Percentiles rank a stretch among this genome's conserved stretches.
Evolutionary conservation across 1,140 invertebrate genomes (phyloP).

Genomic region (Trialeurodes vaporariorum): DNA sequence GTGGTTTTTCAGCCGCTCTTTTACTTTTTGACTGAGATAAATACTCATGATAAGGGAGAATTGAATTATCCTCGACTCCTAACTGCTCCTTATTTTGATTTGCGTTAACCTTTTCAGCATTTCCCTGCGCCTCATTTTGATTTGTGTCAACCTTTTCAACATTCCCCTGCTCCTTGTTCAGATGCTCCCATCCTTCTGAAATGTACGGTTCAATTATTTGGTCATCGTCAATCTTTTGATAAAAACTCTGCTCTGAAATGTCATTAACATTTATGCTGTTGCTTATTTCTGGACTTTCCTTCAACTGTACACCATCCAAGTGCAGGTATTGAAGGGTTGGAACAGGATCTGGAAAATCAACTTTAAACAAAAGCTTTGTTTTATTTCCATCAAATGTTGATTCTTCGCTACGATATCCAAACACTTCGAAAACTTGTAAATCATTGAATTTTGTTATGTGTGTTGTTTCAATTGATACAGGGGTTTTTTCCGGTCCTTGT

Average conservation of each 20-base stretch:
- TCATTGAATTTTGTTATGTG: neutral
- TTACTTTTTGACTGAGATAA: neutral
- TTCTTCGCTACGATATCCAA: neutral
- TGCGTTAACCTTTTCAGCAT: neutral
- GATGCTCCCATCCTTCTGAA: too few relatives aligned
- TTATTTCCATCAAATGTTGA: neutral
- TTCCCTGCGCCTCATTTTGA: neutral
- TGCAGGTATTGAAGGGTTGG: conserved; percentile 11
- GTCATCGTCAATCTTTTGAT: neutral
- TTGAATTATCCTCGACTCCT: neutral
- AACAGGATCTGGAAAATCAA: neutral
- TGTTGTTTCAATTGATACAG: neutral
- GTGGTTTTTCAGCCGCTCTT: neutral
- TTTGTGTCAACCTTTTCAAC: neutral
- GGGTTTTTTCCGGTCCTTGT: neutral
- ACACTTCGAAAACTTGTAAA: neutral
- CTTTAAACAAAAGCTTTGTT: neutral
- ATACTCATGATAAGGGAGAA: neutral
- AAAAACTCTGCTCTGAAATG: neutral
- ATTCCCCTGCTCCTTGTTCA: too few relatives aligned
- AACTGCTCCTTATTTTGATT: neutral
- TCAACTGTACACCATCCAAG: conserved; percentile 8
- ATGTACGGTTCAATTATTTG: too few relatives aligned
- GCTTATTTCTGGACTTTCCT: conserved; percentile 5
- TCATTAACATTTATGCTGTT: neutral